Evolutionary conservation across 2,797 vertebrate genomes (phyloP).

Genomic region (Anas bahamensis): DNA sequence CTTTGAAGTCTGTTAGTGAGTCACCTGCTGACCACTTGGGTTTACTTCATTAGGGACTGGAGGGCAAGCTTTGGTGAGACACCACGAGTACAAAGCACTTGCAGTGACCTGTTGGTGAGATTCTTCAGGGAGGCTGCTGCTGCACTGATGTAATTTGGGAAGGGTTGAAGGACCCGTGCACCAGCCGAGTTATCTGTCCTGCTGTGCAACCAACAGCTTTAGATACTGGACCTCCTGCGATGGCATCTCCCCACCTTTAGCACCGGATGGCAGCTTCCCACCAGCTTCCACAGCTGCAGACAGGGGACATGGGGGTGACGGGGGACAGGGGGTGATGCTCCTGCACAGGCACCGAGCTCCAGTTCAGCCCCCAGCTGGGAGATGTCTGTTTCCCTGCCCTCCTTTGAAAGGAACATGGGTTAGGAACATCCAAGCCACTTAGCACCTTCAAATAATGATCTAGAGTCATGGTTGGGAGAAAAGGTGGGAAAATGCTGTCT

Average conservation of each 20-base stretch:
- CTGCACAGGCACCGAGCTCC: neutral
- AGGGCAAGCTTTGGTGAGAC: neutral
- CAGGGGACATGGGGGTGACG: neutral
- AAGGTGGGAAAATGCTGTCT: neutral
- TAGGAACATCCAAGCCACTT: neutral
- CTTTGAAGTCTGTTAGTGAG: constrained; percentile 12
- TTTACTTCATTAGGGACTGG: neutral
- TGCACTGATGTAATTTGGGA: neutral
- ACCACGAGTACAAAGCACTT: neutral
- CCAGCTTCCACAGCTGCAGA: neutral
- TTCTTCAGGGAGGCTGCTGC: neutral
- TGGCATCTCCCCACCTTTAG: neutral
- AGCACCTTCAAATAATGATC: neutral
- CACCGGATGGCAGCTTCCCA: neutral
- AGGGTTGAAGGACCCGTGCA: neutral
- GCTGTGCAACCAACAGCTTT: neutral
- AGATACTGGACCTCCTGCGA: rapidly evolving
- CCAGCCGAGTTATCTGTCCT: rapidly evolving
- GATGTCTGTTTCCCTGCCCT: neutral
- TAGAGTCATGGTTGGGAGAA: neutral
- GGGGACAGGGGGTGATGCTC: neutral
- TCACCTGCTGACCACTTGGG: neutral
- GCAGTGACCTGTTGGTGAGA: neutral
- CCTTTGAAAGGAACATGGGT: neutral
- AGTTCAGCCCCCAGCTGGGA: neutral